phyloP scores from a whole-genome alignment of 2,113 vertebrate genomes.

The Trematomus loennbergii region DNA sequence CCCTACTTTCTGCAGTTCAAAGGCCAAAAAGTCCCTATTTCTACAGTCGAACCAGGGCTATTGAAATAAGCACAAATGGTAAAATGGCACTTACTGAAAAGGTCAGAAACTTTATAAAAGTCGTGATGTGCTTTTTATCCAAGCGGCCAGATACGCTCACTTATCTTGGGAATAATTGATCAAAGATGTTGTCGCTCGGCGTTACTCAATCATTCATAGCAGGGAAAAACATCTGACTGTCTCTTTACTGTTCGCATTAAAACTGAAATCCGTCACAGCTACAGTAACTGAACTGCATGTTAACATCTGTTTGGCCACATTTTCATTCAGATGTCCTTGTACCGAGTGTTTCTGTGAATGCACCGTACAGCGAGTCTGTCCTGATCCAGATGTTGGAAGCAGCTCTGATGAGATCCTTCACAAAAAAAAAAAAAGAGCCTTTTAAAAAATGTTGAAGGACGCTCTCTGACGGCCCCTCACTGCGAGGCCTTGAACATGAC shows the following conservation, averaged over 20 bases:
- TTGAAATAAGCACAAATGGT: too few species aligned
- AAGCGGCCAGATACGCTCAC: too few species aligned
- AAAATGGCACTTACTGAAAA: too few species aligned
- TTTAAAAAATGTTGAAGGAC: slow-evolving; percentile 46
- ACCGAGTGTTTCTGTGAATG: slow-evolving; percentile 21
- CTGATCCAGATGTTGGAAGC: slow-evolving; percentile 71
- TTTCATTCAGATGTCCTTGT: slow-evolving; percentile 63
- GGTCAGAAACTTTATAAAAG: too few species aligned
- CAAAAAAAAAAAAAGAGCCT: slow-evolving; percentile 36
- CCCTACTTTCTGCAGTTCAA: too few species aligned
- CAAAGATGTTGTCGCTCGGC: too few species aligned
- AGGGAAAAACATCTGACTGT: not conserved
- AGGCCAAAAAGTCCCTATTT: too few species aligned
- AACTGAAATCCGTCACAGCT: slow-evolving; percentile 42
- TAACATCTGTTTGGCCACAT: slow-evolving; percentile 68
- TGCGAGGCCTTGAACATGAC: slow-evolving; percentile 59
- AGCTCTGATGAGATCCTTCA: slow-evolving; percentile 64
- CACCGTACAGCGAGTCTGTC: slow-evolving; percentile 20
- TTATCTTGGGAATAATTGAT: too few species aligned
- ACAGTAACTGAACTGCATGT: slow-evolving; percentile 51
- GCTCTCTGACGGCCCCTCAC: slow-evolving; percentile 47
- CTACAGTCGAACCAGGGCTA: too few species aligned
- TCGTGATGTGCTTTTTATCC: too few species aligned
- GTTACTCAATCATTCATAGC: too few species aligned
- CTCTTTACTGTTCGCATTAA: slow-evolving; percentile 26